Conservation (phyloP, 2,888 invertebrate genomes). For the Latheticus oryzae region DNA sequence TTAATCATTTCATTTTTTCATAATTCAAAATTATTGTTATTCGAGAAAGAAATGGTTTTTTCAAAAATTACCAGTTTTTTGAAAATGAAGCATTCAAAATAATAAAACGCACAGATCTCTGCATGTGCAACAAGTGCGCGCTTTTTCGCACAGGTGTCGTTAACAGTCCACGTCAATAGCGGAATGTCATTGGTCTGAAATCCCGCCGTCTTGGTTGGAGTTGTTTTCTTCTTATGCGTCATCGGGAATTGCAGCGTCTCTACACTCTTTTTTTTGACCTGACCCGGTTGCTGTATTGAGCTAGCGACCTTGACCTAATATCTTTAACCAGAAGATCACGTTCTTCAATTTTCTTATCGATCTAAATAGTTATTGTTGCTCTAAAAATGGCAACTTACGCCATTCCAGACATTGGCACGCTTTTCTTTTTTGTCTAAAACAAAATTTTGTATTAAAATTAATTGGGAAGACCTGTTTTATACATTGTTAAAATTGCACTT, state of each 20-base stretch:
- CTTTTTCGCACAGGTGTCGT: constrained; percentile 16
- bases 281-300: constrained; percentile 49
- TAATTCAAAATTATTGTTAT: too few relatives aligned
- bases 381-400: too few relatives aligned
- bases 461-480: too few relatives aligned
- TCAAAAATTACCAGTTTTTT: not conserved
- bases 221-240: too few relatives aligned
- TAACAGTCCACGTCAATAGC: constrained; percentile 3
- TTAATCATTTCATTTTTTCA: too few relatives aligned
- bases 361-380: too few relatives aligned
- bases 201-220: constrained; percentile 6
- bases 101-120: constrained; percentile 4
- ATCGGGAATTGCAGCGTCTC: constrained; percentile 19
- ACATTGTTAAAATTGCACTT: too few relatives aligned
- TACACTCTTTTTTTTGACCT: constrained; percentile 34
- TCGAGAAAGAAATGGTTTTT: too few relatives aligned
- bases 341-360: constrained; percentile 2
- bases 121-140: constrained; percentile 13
- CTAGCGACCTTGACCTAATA: constrained; percentile 49
- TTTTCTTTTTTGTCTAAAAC: too few relatives aligned
- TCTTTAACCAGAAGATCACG: constrained; percentile 7
- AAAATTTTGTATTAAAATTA: too few relatives aligned
- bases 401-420: too few relatives aligned
- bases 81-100: not conserved
- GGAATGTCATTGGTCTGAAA: not conserved